Percentiles rank a stretch among this genome's conserved stretches.
Evolutionary conservation across 2,113 vertebrate genomes (phyloP).

Genomic region (Seriola dumerili): DNA sequence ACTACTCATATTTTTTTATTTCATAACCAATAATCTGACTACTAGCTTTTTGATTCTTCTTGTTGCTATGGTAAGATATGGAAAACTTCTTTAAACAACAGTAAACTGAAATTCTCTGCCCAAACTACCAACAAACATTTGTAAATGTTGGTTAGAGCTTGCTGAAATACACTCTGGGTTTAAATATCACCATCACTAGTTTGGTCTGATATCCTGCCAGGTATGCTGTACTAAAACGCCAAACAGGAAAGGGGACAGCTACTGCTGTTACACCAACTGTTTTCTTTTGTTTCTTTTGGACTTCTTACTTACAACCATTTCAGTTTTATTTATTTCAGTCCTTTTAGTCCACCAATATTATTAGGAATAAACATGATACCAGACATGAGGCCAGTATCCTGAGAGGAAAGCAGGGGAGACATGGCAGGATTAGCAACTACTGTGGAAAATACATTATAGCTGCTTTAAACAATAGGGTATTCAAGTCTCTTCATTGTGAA

Average conservation of each 20-base stretch:
- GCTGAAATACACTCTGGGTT: background rate
- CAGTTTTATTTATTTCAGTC: constrained; percentile 24
- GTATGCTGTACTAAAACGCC: background rate
- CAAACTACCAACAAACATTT: background rate
- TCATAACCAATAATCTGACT: background rate
- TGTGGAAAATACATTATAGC: constrained; percentile 71
- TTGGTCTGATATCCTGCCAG: background rate
- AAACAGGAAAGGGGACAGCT: constrained; percentile 15
- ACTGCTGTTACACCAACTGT: background rate
- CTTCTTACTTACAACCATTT: background rate
- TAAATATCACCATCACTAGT: background rate
- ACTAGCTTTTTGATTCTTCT: background rate
- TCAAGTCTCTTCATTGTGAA: constrained; percentile 48
- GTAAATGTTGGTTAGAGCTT: background rate
- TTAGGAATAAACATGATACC: constrained; percentile 48
- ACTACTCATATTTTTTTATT: background rate
- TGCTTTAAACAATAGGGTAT: constrained; percentile 64
- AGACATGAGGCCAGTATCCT: constrained; percentile 30
- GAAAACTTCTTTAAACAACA: too few relatives aligned
- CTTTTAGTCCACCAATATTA: constrained; percentile 22
- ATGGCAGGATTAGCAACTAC: constrained; percentile 46
- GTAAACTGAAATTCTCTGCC: background rate
- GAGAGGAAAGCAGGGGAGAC: constrained; percentile 57
- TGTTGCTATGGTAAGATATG: background rate
- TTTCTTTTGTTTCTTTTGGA: constrained; percentile 9